phyloP scores from a whole-genome alignment of 2,888 invertebrate species.

The Plagodis pulveraria region DNA sequence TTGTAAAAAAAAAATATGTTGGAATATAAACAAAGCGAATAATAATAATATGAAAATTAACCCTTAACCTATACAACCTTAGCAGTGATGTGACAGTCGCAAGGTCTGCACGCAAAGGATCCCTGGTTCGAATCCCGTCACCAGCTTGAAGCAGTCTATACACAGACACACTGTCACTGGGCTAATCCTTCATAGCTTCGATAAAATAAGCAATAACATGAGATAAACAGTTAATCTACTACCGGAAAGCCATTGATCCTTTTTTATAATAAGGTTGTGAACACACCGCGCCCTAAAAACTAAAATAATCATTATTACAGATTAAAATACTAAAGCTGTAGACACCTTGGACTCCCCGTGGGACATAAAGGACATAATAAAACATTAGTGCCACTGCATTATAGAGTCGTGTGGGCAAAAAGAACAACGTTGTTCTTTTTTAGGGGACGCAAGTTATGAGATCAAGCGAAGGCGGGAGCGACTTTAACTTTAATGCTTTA shows the following conservation, averaged over 20 bases:
- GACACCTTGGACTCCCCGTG: constrained; percentile 33
- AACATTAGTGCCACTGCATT: constrained; percentile 75
- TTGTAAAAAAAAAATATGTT: too few relatives aligned
- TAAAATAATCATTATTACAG: constrained; percentile 25
- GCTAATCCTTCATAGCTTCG: too few relatives aligned
- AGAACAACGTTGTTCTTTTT: constrained; percentile 66
- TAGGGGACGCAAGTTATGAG: constrained; percentile 40
- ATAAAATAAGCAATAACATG: too few relatives aligned
- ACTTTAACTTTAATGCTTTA: background rate
- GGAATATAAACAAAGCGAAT: too few relatives aligned
- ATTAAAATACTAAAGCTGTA: constrained; percentile 29
- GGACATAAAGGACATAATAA: constrained; percentile 50
- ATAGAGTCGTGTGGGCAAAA: constrained; percentile 66
- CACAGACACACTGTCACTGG: too few relatives aligned
- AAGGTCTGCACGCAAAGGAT: too few relatives aligned
- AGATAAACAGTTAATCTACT: background rate
- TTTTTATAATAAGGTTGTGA: constrained; percentile 1
- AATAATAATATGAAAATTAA: too few relatives aligned
- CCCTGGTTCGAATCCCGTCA: too few relatives aligned
- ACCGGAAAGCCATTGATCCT: background rate
- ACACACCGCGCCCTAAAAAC: constrained; percentile 12
- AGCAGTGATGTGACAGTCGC: too few relatives aligned
- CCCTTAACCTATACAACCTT: too few relatives aligned
- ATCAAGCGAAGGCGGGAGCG: constrained; percentile 37
- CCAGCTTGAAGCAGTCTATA: too few relatives aligned